Evolutionary conservation across 1,140 invertebrate genomes (phyloP).

Genomic region (Triops longicaudatus): DNA sequence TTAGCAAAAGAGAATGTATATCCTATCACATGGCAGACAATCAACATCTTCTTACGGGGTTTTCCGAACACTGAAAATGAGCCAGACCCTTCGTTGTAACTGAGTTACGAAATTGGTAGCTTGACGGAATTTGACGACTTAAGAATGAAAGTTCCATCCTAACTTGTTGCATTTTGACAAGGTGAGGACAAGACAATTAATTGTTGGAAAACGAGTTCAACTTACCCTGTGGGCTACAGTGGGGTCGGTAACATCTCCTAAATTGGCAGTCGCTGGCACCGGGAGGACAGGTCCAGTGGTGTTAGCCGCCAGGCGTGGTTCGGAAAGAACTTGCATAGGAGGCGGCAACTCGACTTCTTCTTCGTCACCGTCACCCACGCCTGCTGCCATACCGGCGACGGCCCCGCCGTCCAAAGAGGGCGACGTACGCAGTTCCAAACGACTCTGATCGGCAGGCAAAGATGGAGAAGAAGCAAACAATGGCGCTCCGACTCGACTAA

Average conservation of each 20-base stretch:
- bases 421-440: neutral
- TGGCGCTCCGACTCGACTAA: neutral
- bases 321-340: slow-evolving; percentile 89
- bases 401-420: neutral
- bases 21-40: too few relatives aligned
- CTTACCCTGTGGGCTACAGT: slow-evolving; percentile 13
- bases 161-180: neutral
- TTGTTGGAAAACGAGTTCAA: neutral
- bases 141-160: neutral
- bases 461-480: neutral
- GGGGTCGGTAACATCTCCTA: neutral
- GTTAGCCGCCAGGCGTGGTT: slow-evolving; percentile 53
- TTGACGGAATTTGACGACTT: too few relatives aligned
- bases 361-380: slow-evolving; percentile 43
- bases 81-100: too few relatives aligned
- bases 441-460: neutral
- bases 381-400: neutral
- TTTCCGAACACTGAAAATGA: too few relatives aligned
- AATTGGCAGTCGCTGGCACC: slow-evolving; percentile 51
- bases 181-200: neutral
- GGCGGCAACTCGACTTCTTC: slow-evolving; percentile 80
- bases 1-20: too few relatives aligned
- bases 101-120: too few relatives aligned
- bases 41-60: too few relatives aligned
- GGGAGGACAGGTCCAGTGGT: slow-evolving; percentile 45